Percentiles rank a stretch among this genome's conserved stretches.
Evolutionary conservation across 2,797 vertebrate genomes (phyloP).

Genomic region (Onychomys leucogaster): DNA sequence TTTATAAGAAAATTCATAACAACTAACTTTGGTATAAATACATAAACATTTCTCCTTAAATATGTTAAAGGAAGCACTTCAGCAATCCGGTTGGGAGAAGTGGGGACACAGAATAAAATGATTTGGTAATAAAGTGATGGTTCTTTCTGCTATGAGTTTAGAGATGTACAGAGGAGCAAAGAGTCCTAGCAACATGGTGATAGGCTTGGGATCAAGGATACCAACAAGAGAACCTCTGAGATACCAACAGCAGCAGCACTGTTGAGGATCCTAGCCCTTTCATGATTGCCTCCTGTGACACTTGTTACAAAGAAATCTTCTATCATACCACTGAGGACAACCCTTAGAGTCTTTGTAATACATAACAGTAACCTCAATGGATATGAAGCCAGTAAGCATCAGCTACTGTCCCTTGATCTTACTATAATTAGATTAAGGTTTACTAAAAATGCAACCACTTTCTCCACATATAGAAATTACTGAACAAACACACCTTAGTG

Average conservation of each 20-base stretch:
- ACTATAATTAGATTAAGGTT: background rate
- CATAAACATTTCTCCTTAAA: background rate
- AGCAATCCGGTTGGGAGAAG: background rate
- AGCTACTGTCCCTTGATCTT: background rate
- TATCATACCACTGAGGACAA: background rate
- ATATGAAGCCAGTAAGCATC: background rate
- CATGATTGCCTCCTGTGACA: background rate
- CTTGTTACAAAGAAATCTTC: background rate
- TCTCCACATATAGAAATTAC: background rate
- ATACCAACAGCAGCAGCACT: background rate
- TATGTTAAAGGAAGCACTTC: background rate
- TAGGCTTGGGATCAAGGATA: background rate
- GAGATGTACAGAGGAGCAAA: background rate
- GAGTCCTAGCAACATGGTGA: background rate
- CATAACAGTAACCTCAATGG: background rate
- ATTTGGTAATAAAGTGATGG: background rate
- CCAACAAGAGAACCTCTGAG: background rate
- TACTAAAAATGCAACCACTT: background rate
- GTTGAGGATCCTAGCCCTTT: background rate
- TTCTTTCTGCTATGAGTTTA: background rate
- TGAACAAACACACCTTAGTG: background rate
- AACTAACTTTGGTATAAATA: background rate
- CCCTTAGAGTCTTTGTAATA: background rate
- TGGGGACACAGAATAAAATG: background rate
- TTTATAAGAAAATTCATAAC: background rate